phyloP scores from a whole-genome alignment of 1,140 invertebrate genomes.

The Neuroterus valhalla region DNA sequence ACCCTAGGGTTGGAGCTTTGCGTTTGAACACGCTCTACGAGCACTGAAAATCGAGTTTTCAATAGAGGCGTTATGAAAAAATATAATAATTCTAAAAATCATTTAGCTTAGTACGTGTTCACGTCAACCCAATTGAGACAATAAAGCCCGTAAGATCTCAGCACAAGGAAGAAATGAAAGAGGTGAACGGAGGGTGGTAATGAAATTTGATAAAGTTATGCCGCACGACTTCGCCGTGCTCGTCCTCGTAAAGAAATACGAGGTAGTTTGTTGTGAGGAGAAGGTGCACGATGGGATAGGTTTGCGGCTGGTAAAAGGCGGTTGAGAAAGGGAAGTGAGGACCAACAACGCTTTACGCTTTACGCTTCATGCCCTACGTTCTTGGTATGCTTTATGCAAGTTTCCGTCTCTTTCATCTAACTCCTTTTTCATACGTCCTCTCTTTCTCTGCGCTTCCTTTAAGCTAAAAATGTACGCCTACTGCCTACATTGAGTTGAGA shows the following conservation, averaged over 20 bases:
- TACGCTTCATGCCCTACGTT: slow-evolving; percentile 29
- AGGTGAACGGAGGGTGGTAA: slow-evolving; percentile 35
- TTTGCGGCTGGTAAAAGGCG: slow-evolving; percentile 5
- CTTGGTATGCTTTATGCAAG: slow-evolving; percentile 7
- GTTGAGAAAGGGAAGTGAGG: not conserved
- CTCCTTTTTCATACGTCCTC: slow-evolving; percentile 8
- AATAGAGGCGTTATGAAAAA: no score
- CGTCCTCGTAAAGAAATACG: slow-evolving; percentile 24
- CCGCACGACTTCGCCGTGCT: slow-evolving; percentile 26
- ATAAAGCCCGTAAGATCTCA: slow-evolving; percentile 1
- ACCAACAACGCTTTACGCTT: slow-evolving; percentile 48
- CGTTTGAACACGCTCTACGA: no score
- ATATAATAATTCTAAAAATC: not conserved
- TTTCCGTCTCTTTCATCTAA: not conserved
- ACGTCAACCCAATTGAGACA: slow-evolving; percentile 12
- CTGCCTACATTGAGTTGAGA: slow-evolving; percentile 3
- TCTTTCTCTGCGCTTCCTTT: slow-evolving; percentile 10
- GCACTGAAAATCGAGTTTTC: no score
- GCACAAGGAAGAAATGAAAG: slow-evolving; percentile 22
- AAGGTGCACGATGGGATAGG: slow-evolving; percentile 9
- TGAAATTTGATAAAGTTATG: slow-evolving; percentile 47
- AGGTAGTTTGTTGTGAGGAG: slow-evolving; percentile 11
- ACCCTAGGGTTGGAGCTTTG: no score
- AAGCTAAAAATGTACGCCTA: not conserved
- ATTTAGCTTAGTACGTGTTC: not conserved